phyloP scores from a whole-genome alignment of 2,113 vertebrate genomes.

The Chiloscyllium plagiosum region DNA sequence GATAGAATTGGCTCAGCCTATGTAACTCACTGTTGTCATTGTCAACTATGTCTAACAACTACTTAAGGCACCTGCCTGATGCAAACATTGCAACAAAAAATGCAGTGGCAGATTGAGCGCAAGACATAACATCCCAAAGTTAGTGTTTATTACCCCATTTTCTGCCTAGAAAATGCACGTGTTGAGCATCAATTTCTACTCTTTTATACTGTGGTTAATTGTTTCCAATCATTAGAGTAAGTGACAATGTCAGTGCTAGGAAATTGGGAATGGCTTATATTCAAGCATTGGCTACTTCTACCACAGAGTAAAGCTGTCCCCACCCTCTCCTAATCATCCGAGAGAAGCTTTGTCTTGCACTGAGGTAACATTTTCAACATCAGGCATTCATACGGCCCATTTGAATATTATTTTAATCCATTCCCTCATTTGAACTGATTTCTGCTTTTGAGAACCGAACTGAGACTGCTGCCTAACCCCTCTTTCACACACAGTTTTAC shows the following conservation, averaged over 20 bases:
- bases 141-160: too few species aligned
- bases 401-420: not conserved
- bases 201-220: not conserved
- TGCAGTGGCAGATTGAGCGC: not conserved
- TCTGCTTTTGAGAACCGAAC: too few species aligned
- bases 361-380: not conserved
- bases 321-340: not conserved
- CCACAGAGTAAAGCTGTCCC: not conserved
- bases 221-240: not conserved
- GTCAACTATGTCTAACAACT: not conserved
- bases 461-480: too few species aligned
- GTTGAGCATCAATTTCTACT: not conserved
- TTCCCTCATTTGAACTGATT: too few species aligned
- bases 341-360: not conserved
- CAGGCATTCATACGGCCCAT: not conserved
- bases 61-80: not conserved
- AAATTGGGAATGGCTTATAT: not conserved
- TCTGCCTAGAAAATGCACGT: too few species aligned
- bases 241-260: not conserved
- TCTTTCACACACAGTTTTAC: too few species aligned
- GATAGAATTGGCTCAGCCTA: too few species aligned
- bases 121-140: not conserved
- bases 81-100: not conserved
- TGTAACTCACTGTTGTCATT: too few species aligned
- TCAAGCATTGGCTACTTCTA: not conserved